Base-by-base conservation (phyloP, 2,888 invertebrate genomes). In the Macaria liturata region DNA sequence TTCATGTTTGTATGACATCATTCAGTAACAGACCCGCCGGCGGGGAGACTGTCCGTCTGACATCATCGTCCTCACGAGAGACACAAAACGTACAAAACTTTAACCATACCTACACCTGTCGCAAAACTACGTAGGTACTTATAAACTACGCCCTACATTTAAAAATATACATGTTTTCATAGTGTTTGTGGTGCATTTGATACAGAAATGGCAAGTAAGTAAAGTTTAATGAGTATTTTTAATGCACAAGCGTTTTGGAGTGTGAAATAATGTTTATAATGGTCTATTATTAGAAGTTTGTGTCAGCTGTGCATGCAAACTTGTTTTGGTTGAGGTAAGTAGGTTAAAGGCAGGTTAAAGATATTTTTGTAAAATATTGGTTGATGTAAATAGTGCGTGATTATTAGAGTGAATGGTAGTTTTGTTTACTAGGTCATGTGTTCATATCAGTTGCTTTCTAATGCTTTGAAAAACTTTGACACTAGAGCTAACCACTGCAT, bases 1-100 rank as follows among this genome's bases (percentile, higher is more conserved):
- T 20, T 20, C 20, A 20, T 20, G 20, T 20, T 20, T 20, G 59
- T 57, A 51, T 70, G 68, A 68, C 66, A 66, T 70, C 66, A 70
- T 59, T 49, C 64, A 34, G 20, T 47, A 65, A 59, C 55, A 61
- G 50, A 59, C 45, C 54, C 32, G 52, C 32, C 56, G 9, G 37
- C 4, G 43, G 3, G 49, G 4, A 46, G 48, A 9, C 49, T 42
- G 46, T 20, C 58, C 9, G 57, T 8, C 50, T 53, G 58, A 58
- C 54, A 54, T 58, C 58, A 57, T 43, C 9, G 46, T 9, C 46
- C 49, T 54, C 31, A 49, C 53, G 40, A 9, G n/a, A 43, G 9
- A 20, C 20, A 20, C 2, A 20, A 20, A 20, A 20, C 20, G 46
- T 31, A 46, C 46, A 30, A 40, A 4, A 53, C 49, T 20, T 46